Evolutionary conservation across 1,140 invertebrate genomes (phyloP), one percentile per base, ranked within the genome.

Genomic region (Calycopis cecrops): DNA sequence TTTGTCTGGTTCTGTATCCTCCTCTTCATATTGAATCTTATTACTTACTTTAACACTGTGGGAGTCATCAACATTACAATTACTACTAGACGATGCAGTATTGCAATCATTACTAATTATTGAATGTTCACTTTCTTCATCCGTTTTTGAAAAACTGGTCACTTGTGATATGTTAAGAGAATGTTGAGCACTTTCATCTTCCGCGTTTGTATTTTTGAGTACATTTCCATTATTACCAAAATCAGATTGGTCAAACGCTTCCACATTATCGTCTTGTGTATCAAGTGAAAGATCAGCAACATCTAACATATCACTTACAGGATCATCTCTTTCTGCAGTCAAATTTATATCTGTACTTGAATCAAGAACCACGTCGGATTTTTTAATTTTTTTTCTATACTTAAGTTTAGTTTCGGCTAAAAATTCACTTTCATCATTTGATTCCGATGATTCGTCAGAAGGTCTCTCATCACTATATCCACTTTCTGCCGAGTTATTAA

Each of bases 391-490:
- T 64, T 78, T 88, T 63, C 68, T 85, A 71, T 68, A 85, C 69
- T 77, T 88, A 55, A 69, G 55, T 52, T 71, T 71, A 18, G 69
- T 61, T 53, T 84, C 82, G n/a, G 69, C 67, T 34, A 76, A 69
- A 59, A 79, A 87, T 70, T 77, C 79, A 55, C 84, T 85, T 68
- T 89, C 89, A 64, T 89, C 88, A 42, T 90, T 88, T 47, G 88
- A 90, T 44, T 83, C 86, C 4, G 85, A 82, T 9, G 79, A 87
- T 54, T 89, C 85, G 62, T 89, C 92, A 10, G 91, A 90, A 12
- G 88, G 88, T 67, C 88, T 87, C 65, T 91, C 91, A 61, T 95
- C 94, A 69, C 93, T 94, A 65, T 94, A 95, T 9, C 94, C 94
- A 82, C 93, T 94, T 76, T 94, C 93, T 14, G 88, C 92, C 52